Base-by-base conservation (phyloP, 2,113 vertebrate species). In the Prochilodus magdalenae region DNA sequence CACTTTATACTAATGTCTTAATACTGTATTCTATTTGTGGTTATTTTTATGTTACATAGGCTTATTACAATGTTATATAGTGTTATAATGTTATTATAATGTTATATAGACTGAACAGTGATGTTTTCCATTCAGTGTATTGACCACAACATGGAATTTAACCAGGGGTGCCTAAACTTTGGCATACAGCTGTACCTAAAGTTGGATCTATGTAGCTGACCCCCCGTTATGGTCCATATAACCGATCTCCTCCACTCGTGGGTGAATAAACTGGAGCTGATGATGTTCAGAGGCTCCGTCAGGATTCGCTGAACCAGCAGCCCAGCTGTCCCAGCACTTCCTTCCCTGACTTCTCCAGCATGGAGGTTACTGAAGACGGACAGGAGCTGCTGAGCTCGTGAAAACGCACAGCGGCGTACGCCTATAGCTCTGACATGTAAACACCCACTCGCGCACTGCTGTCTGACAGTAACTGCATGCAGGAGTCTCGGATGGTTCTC, bases 301-400 rank as follows among this genome's bases (percentile, higher is more conserved):
- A n/a, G 33, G 66, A 70, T 44, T n/a, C 20, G 66, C 66, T 70
- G 66, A 70, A 44, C n/a, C 66, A 70, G 66, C 66, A 24, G 36
- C 33, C 22, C 66, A 44, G 66, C 66, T 44, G 22, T n/a, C 33
- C 36, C 33, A 44, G 66, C 11, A 24, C 13, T 70, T 13, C 1
- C 66, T 14, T 24, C 66, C 44, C 66, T 5, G 33, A 40, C 13
- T 12, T 44, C 40, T 22, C 66, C 5, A 70, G 24, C 66, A 5
- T 24, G 20, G 66, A 70, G 66, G 33, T 44, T 70, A 70, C 66
- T 70, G 22, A 40, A 40, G 66, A 70, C 22, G 13, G 66, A 70
- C 33, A 70, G 66, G 20, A 70, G 66, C 66, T 70, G 66, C 66
- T 44, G 20, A 70, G 66, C 66, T 70, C 66, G 44, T 44, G 16